Evolutionary conservation across 2,113 vertebrate species (phyloP), one percentile per base, ranked within the genome.

Genomic region (Solea solea): DNA sequence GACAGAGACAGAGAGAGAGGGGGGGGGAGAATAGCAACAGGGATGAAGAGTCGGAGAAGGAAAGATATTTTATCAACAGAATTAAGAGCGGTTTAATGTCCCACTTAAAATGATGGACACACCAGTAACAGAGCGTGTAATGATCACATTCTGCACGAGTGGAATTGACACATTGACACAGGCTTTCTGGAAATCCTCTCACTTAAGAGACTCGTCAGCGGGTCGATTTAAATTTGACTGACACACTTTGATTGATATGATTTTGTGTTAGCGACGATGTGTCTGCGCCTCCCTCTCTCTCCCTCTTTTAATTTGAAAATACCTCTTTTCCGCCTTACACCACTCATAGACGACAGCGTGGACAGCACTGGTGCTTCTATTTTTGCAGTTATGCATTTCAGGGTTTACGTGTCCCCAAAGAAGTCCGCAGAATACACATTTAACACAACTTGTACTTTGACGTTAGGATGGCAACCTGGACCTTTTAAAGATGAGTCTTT

Each of bases 131-230:
- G 52, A 80, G 62, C 51, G 44, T 83, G 70, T 51, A 81, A 80
- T 83, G 62, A 82, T 62, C 54, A 49, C 55, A 81, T 77, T 74
- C 69, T 55, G 78, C 45, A 76, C 52, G 63, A 84, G 78, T 64
- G 56, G 69, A 84, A 90, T 76, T 86, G 91, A 76, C 85, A 88
- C 60, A 53, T 56, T 61, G 72, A 76, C 67, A 74, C 67, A 74
- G 77, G 15, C 2, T 72, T 65, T 74, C 65, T 48, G 82, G 66
- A 90, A 80, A 65, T 70, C 55, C 34, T 55, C 48, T 46, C 34
- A 73, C 58, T 34, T 14, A n/a, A 40, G 51, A 54, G 82, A 25
- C 69, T 81, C 75, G 62, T 80, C 74, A 76, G 49, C 76, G 54
- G 5, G 71, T 85, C 84, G 69, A 51, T 81, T 78, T 68, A 21